Base-by-base conservation (phyloP, 2,888 invertebrate genomes). In the Phymatocera aterrima region DNA sequence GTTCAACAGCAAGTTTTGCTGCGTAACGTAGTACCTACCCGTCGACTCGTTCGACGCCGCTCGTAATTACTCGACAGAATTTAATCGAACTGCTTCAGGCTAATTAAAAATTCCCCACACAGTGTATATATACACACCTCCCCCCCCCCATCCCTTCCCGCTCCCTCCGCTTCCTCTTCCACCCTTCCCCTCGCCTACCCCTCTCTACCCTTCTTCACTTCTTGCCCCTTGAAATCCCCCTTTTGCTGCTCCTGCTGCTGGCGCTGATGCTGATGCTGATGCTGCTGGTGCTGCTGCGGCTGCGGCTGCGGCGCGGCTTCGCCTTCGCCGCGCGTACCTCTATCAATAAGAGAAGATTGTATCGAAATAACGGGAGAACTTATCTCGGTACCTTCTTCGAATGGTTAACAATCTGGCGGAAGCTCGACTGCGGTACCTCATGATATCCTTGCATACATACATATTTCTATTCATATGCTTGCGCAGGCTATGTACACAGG, bases 41-140 rank as follows among this genome's bases (percentile, higher is more conserved):
- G n/a, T 48, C 51, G 72, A 72, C 51, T 72, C 54, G 31, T 48
- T 48, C 64, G 60, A 64, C 64, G 64, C 75, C 37, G 54, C 40
- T 65, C 79, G 48, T 79, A 88, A 89, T 89, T 89, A 89, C 89
- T 87, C 86, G 87, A 84, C 87, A 84, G 86, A 86, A 88, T 89
- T 87, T 87, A 89, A 89, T 89, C 88, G 85, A 81, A 79, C 78
- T 84, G 84, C 83, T 83, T 79, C 81, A 80, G 83, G 84, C 84
- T 85, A 86, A 88, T 89, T 87, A 88, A 89, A 89, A 88, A 89
- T 88, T 85, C 85, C 83, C 83, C 84, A 79, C 80, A 82, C 82
- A 80, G 80, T 78, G 74, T 75, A 54, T 80, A 80, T 70, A 80
- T 74, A 48, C 80, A 80, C 70, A 80, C 77, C 83, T 80, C 77